Conservation (phyloP, 2,797 vertebrate genomes). For the Falco berigora region DNA sequence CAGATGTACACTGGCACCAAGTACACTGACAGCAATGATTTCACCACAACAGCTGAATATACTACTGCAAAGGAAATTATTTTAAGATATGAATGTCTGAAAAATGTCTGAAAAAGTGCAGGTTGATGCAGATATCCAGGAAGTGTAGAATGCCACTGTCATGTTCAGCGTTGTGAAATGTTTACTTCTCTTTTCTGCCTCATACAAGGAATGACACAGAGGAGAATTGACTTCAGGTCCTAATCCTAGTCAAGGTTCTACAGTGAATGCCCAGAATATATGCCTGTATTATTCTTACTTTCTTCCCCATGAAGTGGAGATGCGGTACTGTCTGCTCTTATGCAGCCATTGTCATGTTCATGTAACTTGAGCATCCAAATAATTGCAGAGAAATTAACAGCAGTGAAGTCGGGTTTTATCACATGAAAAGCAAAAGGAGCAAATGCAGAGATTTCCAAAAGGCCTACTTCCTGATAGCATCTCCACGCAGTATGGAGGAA, state of each 20-base stretch:
- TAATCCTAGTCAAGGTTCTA: neutral
- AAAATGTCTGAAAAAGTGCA: neutral
- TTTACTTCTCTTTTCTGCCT: neutral
- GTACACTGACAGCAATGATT: neutral
- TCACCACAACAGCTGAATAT: neutral
- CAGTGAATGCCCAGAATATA: neutral
- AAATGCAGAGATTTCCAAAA: neutral
- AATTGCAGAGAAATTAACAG: neutral
- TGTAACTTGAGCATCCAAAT: neutral
- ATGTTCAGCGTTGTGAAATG: neutral
- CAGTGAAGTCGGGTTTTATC: neutral
- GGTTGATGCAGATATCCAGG: neutral
- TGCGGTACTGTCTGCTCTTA: neutral
- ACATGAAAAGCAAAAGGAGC: neutral
- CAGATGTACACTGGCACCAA: neutral
- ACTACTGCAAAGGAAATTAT: neutral
- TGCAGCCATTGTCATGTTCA: neutral
- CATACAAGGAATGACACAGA: neutral
- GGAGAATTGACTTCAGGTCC: neutral
- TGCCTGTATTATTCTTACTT: fast-evolving
- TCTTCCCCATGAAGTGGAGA: neutral
- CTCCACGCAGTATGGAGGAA: neutral
- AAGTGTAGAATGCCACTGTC: neutral
- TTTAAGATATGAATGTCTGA: neutral
- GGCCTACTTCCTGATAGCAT: neutral